phyloP scores from a whole-genome alignment of 2,113 vertebrate genomes.

The Pterocles burchelli region DNA sequence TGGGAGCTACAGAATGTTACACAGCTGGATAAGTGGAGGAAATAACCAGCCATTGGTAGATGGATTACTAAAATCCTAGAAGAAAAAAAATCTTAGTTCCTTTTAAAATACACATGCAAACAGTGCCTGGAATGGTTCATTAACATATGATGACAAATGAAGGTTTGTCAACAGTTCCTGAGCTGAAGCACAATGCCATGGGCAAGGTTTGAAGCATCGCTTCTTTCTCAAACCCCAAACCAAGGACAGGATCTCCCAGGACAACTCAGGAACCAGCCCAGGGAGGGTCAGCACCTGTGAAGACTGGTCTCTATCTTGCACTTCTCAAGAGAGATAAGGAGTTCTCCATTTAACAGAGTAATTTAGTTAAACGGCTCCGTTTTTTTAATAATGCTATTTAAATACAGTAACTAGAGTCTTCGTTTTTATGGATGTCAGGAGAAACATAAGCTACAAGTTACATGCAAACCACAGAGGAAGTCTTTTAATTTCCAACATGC shows the following conservation, averaged over 20 bases:
- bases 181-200: background rate
- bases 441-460: background rate
- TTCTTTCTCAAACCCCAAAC: background rate
- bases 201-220: background rate
- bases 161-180: background rate
- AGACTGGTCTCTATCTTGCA: background rate
- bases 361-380: background rate
- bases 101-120: background rate
- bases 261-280: background rate
- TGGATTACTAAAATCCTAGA: background rate
- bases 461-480: slow-evolving; percentile 45
- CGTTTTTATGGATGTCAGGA: slow-evolving; percentile 1
- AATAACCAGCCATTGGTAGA: background rate
- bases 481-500: slow-evolving; percentile 36
- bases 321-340: background rate
- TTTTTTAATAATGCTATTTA: background rate
- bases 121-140: background rate
- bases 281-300: background rate
- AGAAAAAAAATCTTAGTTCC: fast-evolving
- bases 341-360: background rate
- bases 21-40: background rate
- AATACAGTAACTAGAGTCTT: background rate
- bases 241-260: background rate
- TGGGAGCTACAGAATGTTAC: background rate
- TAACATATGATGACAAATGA: fast-evolving